phyloP scores from a whole-genome alignment of 2,888 invertebrate genomes.

The Tipula lateralis region DNA sequence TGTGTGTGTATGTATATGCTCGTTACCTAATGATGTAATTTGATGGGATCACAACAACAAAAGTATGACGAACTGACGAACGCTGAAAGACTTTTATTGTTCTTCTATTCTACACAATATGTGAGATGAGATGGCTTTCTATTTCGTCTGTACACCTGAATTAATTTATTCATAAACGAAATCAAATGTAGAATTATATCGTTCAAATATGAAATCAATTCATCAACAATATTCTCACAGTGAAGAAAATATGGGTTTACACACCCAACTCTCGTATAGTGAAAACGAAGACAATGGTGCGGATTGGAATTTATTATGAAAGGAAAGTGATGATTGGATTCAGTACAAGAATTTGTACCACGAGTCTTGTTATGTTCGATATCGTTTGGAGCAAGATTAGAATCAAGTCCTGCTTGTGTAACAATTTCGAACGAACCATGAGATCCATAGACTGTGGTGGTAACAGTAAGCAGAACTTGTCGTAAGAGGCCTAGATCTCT shows the following conservation, averaged over 20 bases:
- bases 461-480: too few relatives aligned
- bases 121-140: background rate
- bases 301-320: background rate
- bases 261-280: background rate
- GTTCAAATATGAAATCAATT: background rate
- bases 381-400: too few relatives aligned
- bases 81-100: background rate
- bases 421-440: too few relatives aligned
- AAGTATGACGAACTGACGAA: background rate
- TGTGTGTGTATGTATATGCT: too few relatives aligned
- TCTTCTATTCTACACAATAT: background rate
- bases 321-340: background rate
- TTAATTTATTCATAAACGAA: constrained; percentile 15
- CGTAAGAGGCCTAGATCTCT: too few relatives aligned
- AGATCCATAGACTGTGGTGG: too few relatives aligned
- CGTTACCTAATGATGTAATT: background rate
- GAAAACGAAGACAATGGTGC: background rate
- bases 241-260: background rate
- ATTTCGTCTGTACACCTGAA: background rate
- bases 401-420: too few relatives aligned
- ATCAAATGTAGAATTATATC: background rate
- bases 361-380: too few relatives aligned
- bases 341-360: too few relatives aligned
- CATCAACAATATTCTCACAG: background rate
- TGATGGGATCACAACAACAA: background rate